Conservation (phyloP, 2,797 vertebrate genomes). For the Falco novaeseelandiae region DNA sequence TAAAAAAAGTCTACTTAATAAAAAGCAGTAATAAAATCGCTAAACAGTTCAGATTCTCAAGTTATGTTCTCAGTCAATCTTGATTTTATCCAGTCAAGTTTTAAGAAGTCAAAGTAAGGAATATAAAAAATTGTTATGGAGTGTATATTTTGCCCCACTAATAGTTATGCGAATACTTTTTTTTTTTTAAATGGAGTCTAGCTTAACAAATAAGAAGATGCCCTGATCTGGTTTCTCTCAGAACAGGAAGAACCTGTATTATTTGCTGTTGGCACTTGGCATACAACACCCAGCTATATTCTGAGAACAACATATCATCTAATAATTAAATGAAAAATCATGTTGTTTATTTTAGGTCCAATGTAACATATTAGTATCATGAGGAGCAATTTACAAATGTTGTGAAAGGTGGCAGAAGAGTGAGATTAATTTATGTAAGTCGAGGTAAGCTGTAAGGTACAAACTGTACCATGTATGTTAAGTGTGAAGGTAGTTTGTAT, state of each 20-base stretch:
- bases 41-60: background rate
- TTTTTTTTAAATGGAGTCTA: background rate
- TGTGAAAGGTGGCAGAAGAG: conserved; percentile 12
- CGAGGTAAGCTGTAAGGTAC: background rate
- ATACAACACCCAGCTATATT: background rate
- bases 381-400: background rate
- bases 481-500: background rate
- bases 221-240: conserved; percentile 28
- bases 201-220: background rate
- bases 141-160: background rate
- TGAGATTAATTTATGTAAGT: background rate
- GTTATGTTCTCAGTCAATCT: background rate
- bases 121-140: background rate
- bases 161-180: background rate
- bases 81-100: background rate
- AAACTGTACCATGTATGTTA: background rate
- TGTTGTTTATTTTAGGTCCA: conserved; percentile 1
- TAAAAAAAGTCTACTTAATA: background rate
- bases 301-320: conserved; percentile 15
- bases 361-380: background rate
- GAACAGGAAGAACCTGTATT: conserved; percentile 59
- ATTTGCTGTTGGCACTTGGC: conserved; percentile 60
- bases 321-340: conserved; percentile 28
- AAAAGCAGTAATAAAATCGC: background rate
- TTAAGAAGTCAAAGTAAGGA: background rate